A percentile compares a stretch with the other conserved stretches of the same genome.
Evolutionary conservation across 1,140 invertebrate genomes (phyloP).

Genomic region (Trichonephila inaurata): DNA sequence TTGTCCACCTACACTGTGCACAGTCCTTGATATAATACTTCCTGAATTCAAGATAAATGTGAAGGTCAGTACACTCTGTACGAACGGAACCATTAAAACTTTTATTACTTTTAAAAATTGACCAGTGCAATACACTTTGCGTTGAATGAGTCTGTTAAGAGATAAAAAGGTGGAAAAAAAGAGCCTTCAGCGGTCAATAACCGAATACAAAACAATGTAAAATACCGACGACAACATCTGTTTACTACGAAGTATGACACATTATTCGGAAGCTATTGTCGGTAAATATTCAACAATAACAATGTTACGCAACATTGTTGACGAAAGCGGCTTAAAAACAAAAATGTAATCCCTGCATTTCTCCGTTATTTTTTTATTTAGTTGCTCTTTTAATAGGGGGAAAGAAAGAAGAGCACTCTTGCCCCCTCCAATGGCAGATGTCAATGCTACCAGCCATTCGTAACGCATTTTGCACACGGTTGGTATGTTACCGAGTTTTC

Average conservation of each 20-base stretch:
- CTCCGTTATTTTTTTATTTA: slow-evolving; percentile 18
- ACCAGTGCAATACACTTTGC: slow-evolving; percentile 9
- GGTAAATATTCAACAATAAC: slow-evolving; percentile 70
- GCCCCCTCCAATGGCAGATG: slow-evolving; percentile 72
- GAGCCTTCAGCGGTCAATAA: slow-evolving; percentile 59
- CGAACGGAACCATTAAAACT: slow-evolving; percentile 22
- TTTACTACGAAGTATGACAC: slow-evolving; percentile 71
- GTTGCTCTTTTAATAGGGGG: background rate
- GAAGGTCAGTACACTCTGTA: slow-evolving; percentile 24
- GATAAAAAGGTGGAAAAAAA: slow-evolving; percentile 1
- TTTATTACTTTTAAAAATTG: background rate
- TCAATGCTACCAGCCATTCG: slow-evolving; percentile 72
- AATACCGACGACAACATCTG: background rate
- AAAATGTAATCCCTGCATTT: slow-evolving; percentile 52
- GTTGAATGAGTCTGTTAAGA: background rate
- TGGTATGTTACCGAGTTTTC: slow-evolving; percentile 60
- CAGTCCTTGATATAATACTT: background rate
- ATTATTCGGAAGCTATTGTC: slow-evolving; percentile 65
- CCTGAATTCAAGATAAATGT: background rate
- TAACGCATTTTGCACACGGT: slow-evolving; percentile 71
- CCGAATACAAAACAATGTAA: slow-evolving; percentile 62
- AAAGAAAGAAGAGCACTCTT: slow-evolving; percentile 20
- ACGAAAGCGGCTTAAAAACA: slow-evolving; percentile 68
- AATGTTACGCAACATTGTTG: slow-evolving; percentile 72
- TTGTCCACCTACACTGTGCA: background rate